A percentile compares a stretch with the other conserved stretches of the same genome.
phyloP scores from a whole-genome alignment of 2,113 vertebrate genomes.

The Sisor rabdophorus region DNA sequence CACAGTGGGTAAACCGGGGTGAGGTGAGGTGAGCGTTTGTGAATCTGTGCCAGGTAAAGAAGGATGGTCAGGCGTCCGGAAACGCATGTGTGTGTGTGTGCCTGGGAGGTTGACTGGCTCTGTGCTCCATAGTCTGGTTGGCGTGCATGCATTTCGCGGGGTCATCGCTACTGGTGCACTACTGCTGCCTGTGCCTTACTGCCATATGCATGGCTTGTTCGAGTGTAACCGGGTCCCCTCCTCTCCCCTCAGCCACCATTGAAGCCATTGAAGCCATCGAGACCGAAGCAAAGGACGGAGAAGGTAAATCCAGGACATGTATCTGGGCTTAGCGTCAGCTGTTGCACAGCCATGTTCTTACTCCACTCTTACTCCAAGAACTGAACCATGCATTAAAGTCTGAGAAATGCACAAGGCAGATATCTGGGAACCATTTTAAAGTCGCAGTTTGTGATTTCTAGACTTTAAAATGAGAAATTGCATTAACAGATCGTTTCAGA shows the following conservation, averaged over 20 bases:
- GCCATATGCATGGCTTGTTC: constrained; percentile 72
- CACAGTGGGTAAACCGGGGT: constrained; percentile 43
- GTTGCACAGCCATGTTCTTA: constrained; percentile 22
- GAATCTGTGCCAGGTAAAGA: constrained; percentile 18
- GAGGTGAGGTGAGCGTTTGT: constrained; percentile 43
- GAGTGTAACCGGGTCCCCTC: constrained; percentile 71
- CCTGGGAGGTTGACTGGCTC: constrained; percentile 42
- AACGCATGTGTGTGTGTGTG: constrained; percentile 26
- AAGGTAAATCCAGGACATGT: constrained; percentile 70
- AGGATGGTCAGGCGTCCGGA: constrained; percentile 3
- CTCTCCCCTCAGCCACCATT: constrained; percentile 74
- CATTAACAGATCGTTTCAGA: neutral
- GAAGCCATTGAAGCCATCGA: constrained; percentile 81
- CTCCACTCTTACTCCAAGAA: too few relatives aligned
- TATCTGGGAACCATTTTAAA: constrained; percentile 29
- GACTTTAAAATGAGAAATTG: neutral
- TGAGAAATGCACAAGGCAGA: constrained; percentile 33
- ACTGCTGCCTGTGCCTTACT: constrained; percentile 57
- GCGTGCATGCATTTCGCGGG: constrained; percentile 52
- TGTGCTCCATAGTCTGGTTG: constrained; percentile 54
- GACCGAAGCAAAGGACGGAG: constrained; percentile 68
- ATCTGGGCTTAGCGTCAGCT: constrained; percentile 27
- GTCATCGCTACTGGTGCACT: constrained; percentile 44
- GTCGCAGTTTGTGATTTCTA: constrained; percentile 14
- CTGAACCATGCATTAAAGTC: neutral